Base-by-base conservation (phyloP, 37 sponge, comb jelly and placozoan species). In the Halichondria panicea region DNA sequence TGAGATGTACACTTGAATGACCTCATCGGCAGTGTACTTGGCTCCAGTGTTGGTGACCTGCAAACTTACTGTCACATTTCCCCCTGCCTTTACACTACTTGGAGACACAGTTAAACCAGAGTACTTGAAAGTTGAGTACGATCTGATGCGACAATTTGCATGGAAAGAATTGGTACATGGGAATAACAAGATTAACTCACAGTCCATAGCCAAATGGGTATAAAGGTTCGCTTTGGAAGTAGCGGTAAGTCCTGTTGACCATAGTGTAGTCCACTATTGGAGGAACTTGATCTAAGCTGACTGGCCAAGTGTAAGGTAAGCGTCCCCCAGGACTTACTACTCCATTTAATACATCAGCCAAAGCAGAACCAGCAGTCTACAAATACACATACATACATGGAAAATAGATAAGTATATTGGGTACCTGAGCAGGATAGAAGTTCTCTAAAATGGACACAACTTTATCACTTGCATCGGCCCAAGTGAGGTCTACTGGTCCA, bases 181-280 rank as follows among this genome's bases (percentile, higher is more conserved):
- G 48, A 44, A 4, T 11, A 27, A 43, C 6, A 27, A 11, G 52
- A 35, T 35, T 28, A 39, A 76, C 85, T 61, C 33, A 84, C 80
- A 86, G 86, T 11, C 86, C 86, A 73, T 86, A 86, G 53, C 87
- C 81, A 75, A 87, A 80, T 22, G 81, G 81, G 43, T 65, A 87
- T 27, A 87, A 70, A n/a, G 81, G 75, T 3, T 36, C 63, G 31
- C 63, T 54, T 60, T 63, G 33, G 62, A 75, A 80, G 55, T 87
- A 87, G 36, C 87, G 74, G 55, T 87, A 87, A 0, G 87, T 87
- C 25, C 89, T 77, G 41, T 56, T 40, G 13, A 60, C 58, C 87
- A 87, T 87, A 3, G 87, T 81, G 75, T 87, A 80, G 75, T 86
- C 66, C 21, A 68, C 79, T 45, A 86, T 86, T 25, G 33, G 35